Evolutionary conservation across 37 sponge, comb jelly and placozoan genomes (phyloP), one percentile per base, ranked within the genome.

Genomic region (Ianthella basta): DNA sequence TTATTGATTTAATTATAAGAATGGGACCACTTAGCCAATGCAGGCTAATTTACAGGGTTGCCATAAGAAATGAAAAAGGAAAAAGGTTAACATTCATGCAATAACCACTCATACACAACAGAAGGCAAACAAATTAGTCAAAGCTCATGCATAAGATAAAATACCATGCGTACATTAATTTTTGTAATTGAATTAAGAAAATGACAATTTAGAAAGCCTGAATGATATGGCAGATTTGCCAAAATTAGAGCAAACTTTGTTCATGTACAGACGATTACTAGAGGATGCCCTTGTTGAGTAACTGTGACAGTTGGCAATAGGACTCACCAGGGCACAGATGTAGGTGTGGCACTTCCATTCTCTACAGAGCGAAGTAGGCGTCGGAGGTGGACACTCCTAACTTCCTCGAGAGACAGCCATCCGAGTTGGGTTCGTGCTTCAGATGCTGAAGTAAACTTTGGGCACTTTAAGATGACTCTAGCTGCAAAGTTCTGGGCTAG

Each of bases 181-280:
- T n/a, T n/a, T n/a, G n/a, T n/a, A n/a, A n/a, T n/a, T n/a, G n/a
- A n/a, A n/a, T n/a, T n/a, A n/a, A n/a, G n/a, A n/a, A 72, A 72
- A 37, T 15, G 73, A 72, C 41, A 72, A 72, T 72, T 15, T 15
- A 32, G 39, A 10, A 8, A 72, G 19, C 36, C 39, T 15, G 39
- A 20, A 72, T 13, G 73, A 72, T 15, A 72, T 72, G 39, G 73
- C 73, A 72, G 14, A 72, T 72, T 72, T 72, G 5, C 73, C 73
- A 32, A 72, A 72, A 72, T 72, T 72, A 37, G 73, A 20, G 19
- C 39, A 10, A 8, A 72, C 39, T 33, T 72, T 72, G 73, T 72
- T 72, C 35, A 72, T 20, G 19, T 38, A 33, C 41, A 72, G 30
- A 72, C 39, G 36, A 12, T 72, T 72, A 8, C 6, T 72, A 13